These are phyloP conservation scores for Caranx ignobilis DNA, from an alignment of 2,113 vertebrate genomes.

Conservation along the genomic window DNA sequence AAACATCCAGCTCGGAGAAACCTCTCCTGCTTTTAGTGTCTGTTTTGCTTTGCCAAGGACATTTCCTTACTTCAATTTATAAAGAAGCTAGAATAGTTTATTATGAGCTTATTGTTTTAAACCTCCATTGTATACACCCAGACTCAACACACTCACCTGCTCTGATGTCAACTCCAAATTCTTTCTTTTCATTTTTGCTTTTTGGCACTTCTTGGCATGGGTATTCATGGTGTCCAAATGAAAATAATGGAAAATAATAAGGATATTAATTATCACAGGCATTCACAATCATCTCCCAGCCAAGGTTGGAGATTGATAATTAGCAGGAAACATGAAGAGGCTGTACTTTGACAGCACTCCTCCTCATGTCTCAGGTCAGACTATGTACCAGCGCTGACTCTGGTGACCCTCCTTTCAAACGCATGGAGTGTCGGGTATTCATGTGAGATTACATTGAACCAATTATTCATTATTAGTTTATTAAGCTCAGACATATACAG, in stretches of 20 bases:
- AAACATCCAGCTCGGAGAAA: slow-evolving; percentile 21
- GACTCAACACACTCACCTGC: background rate
- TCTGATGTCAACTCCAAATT: background rate
- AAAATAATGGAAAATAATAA: slow-evolving; percentile 5
- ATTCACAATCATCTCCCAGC: background rate
- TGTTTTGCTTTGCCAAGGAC: slow-evolving; percentile 50
- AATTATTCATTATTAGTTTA: slow-evolving; percentile 9
- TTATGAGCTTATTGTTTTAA: background rate
- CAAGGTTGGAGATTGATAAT: slow-evolving; percentile 28
- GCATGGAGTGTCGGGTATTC: slow-evolving; percentile 25
- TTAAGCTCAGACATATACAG: slow-evolving; percentile 1
- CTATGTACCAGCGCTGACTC: slow-evolving; percentile 12
- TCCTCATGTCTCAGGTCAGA: slow-evolving; percentile 34
- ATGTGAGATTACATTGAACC: slow-evolving; percentile 7
- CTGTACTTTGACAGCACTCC: background rate
- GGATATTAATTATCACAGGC: background rate
- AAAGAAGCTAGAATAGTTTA: background rate
- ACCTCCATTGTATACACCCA: slow-evolving; percentile 7
- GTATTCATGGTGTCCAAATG: slow-evolving; percentile 31
- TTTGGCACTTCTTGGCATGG: background rate
- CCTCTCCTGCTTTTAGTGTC: slow-evolving; percentile 5
- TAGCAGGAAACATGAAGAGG: background rate
- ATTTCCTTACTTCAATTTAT: background rate
- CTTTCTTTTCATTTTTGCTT: too few relatives aligned
- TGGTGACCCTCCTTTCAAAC: slow-evolving; percentile 35